Evolutionary conservation across 2,888 invertebrate genomes (phyloP).

Genomic region (Drosophila melanocephala): DNA sequence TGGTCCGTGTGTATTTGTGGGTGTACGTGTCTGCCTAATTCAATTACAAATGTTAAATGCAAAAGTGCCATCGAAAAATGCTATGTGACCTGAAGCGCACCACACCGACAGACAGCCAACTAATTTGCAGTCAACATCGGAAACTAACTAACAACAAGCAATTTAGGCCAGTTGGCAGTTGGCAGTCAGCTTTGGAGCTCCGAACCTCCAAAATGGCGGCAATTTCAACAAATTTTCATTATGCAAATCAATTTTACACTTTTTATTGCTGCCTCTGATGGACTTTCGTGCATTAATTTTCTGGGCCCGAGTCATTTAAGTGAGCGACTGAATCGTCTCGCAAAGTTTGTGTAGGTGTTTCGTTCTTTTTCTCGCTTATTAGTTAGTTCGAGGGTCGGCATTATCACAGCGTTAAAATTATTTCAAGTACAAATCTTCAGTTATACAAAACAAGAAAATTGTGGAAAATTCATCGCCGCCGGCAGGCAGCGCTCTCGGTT

Average conservation of each 20-base stretch:
- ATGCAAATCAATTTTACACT: conserved; percentile 78
- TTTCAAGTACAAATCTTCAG: conserved; percentile 77
- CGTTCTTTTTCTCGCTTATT: conserved; percentile 1
- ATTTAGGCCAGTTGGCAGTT: conserved; percentile 41
- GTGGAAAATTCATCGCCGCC: conserved; percentile 42
- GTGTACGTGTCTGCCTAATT: conserved; percentile 58
- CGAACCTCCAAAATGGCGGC: conserved; percentile 34
- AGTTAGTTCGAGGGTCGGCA: conserved; percentile 34
- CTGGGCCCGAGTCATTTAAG: conserved; percentile 45
- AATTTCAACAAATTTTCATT: conserved; percentile 75
- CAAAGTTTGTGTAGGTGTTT: conserved; percentile 57
- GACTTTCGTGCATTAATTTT: conserved; percentile 59
- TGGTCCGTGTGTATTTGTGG: conserved; percentile 11
- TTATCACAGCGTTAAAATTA: conserved; percentile 66
- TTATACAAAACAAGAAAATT: conserved; percentile 62
- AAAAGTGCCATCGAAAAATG: conserved; percentile 65
- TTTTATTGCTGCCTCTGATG: conserved; percentile 67
- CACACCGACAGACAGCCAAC: conserved; percentile 35
- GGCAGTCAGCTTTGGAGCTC: conserved; percentile 5
- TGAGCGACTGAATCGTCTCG: conserved; percentile 38
- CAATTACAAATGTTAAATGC: conserved; percentile 69
- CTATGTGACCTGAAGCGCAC: conserved; percentile 60
- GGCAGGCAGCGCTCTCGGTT: conserved; percentile 20
- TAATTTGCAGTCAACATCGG: conserved; percentile 64
- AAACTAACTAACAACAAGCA: conserved; percentile 66